These are phyloP conservation scores for Myrmecobius fasciatus DNA, from an alignment of 2,113 vertebrate genomes.

Conservation along the genomic window DNA sequence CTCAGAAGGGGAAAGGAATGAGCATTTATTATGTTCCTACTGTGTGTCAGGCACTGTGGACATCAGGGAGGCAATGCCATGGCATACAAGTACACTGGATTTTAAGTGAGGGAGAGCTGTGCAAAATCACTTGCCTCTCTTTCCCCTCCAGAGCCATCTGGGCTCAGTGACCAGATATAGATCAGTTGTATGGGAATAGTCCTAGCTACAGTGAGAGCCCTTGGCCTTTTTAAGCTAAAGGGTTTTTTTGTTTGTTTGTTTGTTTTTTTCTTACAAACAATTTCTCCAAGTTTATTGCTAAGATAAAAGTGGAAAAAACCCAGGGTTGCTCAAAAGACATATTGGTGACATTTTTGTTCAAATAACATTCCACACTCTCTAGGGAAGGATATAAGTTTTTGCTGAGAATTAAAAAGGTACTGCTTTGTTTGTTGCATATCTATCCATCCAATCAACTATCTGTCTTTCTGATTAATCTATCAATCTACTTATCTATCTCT, in stretches of 20 bases:
- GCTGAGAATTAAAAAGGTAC: not conserved
- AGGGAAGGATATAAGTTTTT: not conserved
- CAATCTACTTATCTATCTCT: not conserved
- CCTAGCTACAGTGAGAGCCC: too few species aligned
- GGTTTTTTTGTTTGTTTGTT: too few species aligned
- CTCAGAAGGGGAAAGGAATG: not conserved
- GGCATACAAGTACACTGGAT: too few species aligned
- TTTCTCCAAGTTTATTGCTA: slow-evolving; percentile 47
- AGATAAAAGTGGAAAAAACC: slow-evolving; percentile 10
- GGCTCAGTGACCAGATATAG: too few species aligned
- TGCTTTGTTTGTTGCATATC: not conserved
- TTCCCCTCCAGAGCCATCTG: too few species aligned
- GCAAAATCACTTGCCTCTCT: too few species aligned
- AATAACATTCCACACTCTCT: not conserved
- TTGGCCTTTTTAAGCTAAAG: too few species aligned
- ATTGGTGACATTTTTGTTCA: not conserved
- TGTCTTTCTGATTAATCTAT: too few species aligned
- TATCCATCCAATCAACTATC: not conserved
- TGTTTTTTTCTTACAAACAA: slow-evolving; percentile 58
- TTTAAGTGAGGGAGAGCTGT: too few species aligned
- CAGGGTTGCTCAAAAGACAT: not conserved
- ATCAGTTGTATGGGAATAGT: too few species aligned
- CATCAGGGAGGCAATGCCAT: too few species aligned
- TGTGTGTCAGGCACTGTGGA: not conserved
- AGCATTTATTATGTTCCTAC: not conserved